Base-by-base conservation (phyloP, 2,888 invertebrate genomes). In the Phortica okadai region DNA sequence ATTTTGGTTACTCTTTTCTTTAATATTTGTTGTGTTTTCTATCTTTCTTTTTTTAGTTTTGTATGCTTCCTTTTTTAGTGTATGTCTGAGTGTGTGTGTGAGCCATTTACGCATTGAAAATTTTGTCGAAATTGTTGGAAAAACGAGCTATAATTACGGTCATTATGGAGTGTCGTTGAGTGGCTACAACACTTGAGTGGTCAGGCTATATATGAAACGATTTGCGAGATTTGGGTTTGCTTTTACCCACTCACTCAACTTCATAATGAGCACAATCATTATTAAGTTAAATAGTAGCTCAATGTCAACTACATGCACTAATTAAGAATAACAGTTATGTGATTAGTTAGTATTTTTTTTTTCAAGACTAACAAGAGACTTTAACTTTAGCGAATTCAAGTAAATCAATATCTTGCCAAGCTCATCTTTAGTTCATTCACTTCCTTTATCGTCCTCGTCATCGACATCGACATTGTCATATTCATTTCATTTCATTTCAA, bases 131-230 rank as follows among this genome's bases (percentile, higher is more conserved):
- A 90, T 89, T 89, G 90, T 88, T 88, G 89, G 89, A 85, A 90
- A 90, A 90, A 89, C 90, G 90, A 90, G 88, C 89, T 86, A 89
- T 90, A 90, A 90, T 90, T 90, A 88, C 89, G 83, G 88, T 90
- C 90, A 90, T 90, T 90, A 90, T 89, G 90, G 90, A 89, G 89
- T 90, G 89, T 89, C 87, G 88, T 86, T 88, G 81, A 83, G 78
- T 79, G 76, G 62, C 64, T 75, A 76, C 78, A 87, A 83, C 81
- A 80, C 81, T 81, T 59, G 50, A 73, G 73, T 73, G 62, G 33
- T 33, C 33, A 33, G 33, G 42, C n/a, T 50, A 11, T 5, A 50
- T 50, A 7, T 14, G 70, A 14, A 45, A n/a, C 21, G 45, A 25
- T 50, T 50, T 70, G n/a, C 33, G 33, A 33, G 33, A 33, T 58